Conservation (phyloP, 2,888 invertebrate genomes). For the Theodoxus fluviatilis region DNA sequence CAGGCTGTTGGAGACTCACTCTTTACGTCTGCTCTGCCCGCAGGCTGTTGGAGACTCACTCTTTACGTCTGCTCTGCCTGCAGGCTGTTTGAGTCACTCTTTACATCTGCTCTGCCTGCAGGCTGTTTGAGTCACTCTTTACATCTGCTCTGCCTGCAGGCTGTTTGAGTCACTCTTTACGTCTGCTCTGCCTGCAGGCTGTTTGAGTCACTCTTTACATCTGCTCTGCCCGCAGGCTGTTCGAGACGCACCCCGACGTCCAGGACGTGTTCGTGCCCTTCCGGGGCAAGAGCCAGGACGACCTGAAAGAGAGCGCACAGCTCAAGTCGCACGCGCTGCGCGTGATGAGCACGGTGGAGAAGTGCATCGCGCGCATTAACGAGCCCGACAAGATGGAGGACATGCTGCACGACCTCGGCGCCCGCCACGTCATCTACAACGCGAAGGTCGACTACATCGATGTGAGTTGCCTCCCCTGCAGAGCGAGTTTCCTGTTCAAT, state of each 20-base stretch:
- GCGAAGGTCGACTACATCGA: constrained; percentile 69
- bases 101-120: no score
- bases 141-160: no score
- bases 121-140: no score
- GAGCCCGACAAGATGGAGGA: constrained; percentile 68
- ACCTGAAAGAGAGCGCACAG: constrained; percentile 68
- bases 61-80: no score
- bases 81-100: no score
- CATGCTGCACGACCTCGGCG: constrained; percentile 68
- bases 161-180: no score
- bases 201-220: no score
- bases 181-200: no score
- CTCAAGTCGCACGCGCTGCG: constrained; percentile 68
- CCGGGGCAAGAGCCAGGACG: constrained; percentile 67
- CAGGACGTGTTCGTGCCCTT: constrained; percentile 69
- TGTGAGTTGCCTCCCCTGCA: constrained; percentile 61
- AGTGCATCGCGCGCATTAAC: constrained; percentile 68
- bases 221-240: constrained; percentile 65
- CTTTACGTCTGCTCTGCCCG: no score
- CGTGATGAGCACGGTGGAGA: constrained; percentile 70
- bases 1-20: no score
- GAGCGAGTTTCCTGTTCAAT: background rate
- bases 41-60: no score
- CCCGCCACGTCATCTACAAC: constrained; percentile 68
- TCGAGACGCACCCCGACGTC: constrained; percentile 70